Evolutionary conservation across 2,888 invertebrate species (phyloP).

Genomic region (Trichopria drosophilae): DNA sequence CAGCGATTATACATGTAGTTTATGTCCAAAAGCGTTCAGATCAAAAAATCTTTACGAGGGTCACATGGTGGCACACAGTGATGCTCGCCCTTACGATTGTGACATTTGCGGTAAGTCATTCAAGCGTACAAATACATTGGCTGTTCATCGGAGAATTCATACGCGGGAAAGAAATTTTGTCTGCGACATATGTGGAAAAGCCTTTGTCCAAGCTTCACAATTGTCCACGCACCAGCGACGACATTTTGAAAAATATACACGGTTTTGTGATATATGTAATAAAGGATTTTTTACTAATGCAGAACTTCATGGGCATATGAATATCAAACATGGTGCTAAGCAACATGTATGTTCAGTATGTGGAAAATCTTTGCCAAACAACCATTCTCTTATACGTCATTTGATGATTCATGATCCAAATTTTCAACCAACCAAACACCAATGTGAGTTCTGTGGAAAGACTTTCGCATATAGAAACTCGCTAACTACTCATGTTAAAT

Average conservation of each 20-base stretch:
- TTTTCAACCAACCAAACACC: conserved; percentile 50
- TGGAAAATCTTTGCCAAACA: conserved; percentile 48
- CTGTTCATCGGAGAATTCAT: conserved; percentile 51
- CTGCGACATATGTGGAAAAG: conserved; percentile 51
- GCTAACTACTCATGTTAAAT: conserved; percentile 52
- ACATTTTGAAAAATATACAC: conserved; percentile 45
- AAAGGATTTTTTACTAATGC: conserved; percentile 54
- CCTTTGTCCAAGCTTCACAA: conserved; percentile 51
- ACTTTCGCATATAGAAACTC: conserved; percentile 55
- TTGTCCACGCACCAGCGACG: conserved; percentile 46
- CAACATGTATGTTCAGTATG: conserved; percentile 50
- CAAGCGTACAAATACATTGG: conserved; percentile 49
- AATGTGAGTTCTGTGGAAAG: conserved; percentile 56
- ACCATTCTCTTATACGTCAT: conserved; percentile 47
- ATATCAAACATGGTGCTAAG: conserved; percentile 50
- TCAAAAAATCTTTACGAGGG: conserved; percentile 49
- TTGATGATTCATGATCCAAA: conserved; percentile 48
- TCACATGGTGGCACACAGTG: conserved; percentile 38
- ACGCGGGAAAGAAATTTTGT: conserved; percentile 48
- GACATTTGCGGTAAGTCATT: conserved; percentile 50
- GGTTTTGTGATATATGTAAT: conserved; percentile 44
- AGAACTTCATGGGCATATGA: conserved; percentile 52
- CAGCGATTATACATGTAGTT: too few relatives aligned
- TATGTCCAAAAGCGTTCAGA: conserved; percentile 46
- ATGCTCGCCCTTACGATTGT: conserved; percentile 56